Evolutionary conservation across 2,113 vertebrate species (phyloP).

Genomic region (Paradoxurus hermaphroditus): DNA sequence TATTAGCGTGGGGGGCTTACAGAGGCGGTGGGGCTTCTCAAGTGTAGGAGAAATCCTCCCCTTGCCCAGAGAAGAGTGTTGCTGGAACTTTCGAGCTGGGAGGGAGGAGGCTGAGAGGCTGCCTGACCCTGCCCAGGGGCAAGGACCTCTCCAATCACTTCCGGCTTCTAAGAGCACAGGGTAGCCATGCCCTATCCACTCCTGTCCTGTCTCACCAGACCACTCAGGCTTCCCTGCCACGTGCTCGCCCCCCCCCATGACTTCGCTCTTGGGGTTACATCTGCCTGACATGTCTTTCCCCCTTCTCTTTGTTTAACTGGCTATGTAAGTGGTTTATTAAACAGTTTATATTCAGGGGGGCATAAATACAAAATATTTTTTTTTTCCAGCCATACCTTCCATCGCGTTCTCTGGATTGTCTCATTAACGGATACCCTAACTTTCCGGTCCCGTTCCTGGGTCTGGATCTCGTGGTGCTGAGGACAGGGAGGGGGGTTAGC

Average conservation of each 20-base stretch:
- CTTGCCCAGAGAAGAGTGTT: background rate
- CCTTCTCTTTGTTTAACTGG: background rate
- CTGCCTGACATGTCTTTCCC: background rate
- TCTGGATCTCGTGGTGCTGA: background rate
- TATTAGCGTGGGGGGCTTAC: too few species aligned
- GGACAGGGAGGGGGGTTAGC: too few species aligned
- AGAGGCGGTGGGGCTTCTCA: background rate
- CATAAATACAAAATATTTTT: background rate
- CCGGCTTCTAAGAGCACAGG: background rate
- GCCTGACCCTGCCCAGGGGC: background rate
- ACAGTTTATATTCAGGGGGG: background rate
- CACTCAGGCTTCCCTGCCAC: fast-evolving
- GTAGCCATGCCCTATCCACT: fast-evolving
- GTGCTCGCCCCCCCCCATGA: background rate
- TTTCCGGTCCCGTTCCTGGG: background rate
- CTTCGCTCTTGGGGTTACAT: background rate
- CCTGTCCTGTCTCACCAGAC: background rate
- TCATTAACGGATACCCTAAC: background rate
- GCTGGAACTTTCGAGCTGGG: background rate
- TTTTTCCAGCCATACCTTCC: background rate
- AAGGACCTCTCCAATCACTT: background rate
- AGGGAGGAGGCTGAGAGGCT: background rate
- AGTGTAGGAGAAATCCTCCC: background rate
- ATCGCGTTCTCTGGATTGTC: background rate
- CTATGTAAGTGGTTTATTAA: too few species aligned